A percentile compares a stretch with the other conserved stretches of the same genome.
Conservation (phyloP, 2,797 vertebrate genomes). For the Harpagifer antarcticus region DNA sequence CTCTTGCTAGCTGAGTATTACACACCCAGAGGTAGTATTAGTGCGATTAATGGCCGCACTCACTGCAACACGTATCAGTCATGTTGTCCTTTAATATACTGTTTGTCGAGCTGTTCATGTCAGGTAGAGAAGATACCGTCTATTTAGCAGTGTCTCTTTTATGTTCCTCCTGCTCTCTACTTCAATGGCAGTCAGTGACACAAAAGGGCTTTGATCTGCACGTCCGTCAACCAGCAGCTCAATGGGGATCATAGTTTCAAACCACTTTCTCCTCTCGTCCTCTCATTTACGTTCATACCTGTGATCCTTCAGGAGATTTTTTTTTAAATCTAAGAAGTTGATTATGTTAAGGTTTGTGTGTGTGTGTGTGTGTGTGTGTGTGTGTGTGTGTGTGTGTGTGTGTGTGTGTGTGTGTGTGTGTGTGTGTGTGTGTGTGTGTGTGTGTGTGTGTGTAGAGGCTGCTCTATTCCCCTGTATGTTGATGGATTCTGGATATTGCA, state of each 20-base stretch:
- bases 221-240: constrained; percentile 69
- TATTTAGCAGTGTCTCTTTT: constrained; percentile 73
- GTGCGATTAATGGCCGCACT: neutral
- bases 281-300: constrained; percentile 64
- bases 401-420: constrained; percentile 25
- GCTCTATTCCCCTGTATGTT: constrained; percentile 61
- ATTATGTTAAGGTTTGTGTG: neutral
- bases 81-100: neutral
- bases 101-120: constrained; percentile 41
- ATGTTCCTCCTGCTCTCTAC: constrained; percentile 70
- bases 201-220: constrained; percentile 85
- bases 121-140: constrained; percentile 43
- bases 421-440: neutral
- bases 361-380: neutral
- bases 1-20: neutral
- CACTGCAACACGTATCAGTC: constrained; percentile 6
- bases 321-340: too few species aligned
- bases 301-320: constrained; percentile 55
- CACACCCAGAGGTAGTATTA: neutral
- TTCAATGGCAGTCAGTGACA: constrained; percentile 73
- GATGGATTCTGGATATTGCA: constrained; percentile 78
- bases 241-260: constrained; percentile 69
- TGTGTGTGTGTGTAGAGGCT: constrained; percentile 56
- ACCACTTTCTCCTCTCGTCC: constrained; percentile 67
- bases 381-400: neutral